Evolutionary conservation across 2,888 invertebrate species (phyloP).

Genomic region (Colletes collaris): DNA sequence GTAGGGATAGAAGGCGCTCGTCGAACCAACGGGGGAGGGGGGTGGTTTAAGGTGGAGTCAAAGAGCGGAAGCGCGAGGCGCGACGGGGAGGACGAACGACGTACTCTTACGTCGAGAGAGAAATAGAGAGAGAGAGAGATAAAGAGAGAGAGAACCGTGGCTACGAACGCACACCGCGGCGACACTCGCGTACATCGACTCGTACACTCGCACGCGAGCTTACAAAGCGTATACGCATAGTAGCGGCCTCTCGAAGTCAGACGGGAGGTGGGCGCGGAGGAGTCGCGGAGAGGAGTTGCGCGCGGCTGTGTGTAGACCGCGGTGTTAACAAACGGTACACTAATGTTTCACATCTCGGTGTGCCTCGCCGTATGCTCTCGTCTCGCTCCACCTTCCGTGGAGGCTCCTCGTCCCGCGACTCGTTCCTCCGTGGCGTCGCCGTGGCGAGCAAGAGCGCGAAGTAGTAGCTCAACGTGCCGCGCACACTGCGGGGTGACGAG

Average conservation of each 20-base stretch:
- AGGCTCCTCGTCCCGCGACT: constrained; percentile 57
- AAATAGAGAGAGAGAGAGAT: constrained; percentile 6
- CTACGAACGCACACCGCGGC: constrained; percentile 19
- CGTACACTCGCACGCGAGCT: constrained; percentile 49
- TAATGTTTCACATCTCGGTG: constrained; percentile 81
- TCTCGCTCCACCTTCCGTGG: constrained; percentile 40
- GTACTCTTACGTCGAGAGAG: not conserved
- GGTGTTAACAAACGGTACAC: constrained; percentile 83
- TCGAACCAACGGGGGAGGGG: constrained; percentile 22
- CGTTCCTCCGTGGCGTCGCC: constrained; percentile 66
- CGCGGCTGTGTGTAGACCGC: constrained; percentile 78
- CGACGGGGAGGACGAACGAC: constrained; percentile 5
- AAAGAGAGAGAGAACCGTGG: constrained; percentile 8
- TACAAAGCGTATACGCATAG: constrained; percentile 62
- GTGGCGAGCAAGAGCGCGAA: constrained; percentile 78
- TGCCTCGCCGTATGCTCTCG: constrained; percentile 62
- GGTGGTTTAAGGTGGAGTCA: constrained; percentile 58
- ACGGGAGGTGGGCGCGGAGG: not conserved
- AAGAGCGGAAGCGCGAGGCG: constrained; percentile 34
- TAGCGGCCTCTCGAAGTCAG: constrained; percentile 53
- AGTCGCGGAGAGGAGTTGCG: constrained; percentile 49
- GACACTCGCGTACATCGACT: constrained; percentile 2
- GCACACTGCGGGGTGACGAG: constrained; percentile 70
- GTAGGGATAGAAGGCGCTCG: constrained; percentile 46
- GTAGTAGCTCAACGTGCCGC: constrained; percentile 71